phyloP scores from a whole-genome alignment of 2,113 vertebrate genomes.

The Blennius ocellaris region DNA sequence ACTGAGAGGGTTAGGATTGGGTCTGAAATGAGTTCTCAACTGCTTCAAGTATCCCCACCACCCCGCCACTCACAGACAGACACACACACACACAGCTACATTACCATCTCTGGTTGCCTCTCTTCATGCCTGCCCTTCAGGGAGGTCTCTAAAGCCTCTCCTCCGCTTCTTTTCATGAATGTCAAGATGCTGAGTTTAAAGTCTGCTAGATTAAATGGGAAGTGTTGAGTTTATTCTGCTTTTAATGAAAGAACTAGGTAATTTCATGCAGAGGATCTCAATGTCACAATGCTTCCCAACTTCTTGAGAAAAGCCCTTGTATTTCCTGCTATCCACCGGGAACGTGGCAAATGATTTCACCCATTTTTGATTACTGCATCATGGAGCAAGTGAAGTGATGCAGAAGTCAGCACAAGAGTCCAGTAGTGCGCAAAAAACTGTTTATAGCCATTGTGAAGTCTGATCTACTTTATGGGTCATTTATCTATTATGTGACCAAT shows the following conservation, averaged over 20 bases:
- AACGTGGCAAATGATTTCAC: slow-evolving; percentile 38
- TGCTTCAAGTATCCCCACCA: slow-evolving; percentile 71
- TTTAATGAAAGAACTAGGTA: slow-evolving; percentile 77
- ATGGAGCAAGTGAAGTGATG: slow-evolving; percentile 12
- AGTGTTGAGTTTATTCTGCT: slow-evolving; percentile 74
- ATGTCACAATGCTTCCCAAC: slow-evolving; percentile 59
- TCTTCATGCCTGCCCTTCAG: slow-evolving; percentile 77
- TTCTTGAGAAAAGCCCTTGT: slow-evolving; percentile 30
- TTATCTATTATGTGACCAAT: slow-evolving; percentile 1
- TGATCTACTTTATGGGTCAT: slow-evolving; percentile 33
- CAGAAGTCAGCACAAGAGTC: neutral
- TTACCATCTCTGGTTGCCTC: slow-evolving; percentile 76
- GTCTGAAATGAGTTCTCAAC: slow-evolving; percentile 75
- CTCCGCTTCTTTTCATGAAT: slow-evolving; percentile 80
- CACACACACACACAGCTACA: slow-evolving; percentile 50
- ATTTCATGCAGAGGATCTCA: slow-evolving; percentile 74
- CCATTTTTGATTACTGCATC: slow-evolving; percentile 46
- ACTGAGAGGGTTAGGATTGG: slow-evolving; percentile 75
- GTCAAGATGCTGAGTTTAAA: slow-evolving; percentile 83
- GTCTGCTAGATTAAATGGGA: slow-evolving; percentile 82
- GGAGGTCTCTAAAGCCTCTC: slow-evolving; percentile 78
- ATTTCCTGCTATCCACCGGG: slow-evolving; percentile 31
- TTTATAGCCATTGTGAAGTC: slow-evolving; percentile 27
- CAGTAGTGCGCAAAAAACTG: slow-evolving; percentile 16
- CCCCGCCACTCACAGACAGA: slow-evolving; percentile 2